Base-by-base conservation (phyloP, 2,113 vertebrate genomes). In the Caranx melampygus region DNA sequence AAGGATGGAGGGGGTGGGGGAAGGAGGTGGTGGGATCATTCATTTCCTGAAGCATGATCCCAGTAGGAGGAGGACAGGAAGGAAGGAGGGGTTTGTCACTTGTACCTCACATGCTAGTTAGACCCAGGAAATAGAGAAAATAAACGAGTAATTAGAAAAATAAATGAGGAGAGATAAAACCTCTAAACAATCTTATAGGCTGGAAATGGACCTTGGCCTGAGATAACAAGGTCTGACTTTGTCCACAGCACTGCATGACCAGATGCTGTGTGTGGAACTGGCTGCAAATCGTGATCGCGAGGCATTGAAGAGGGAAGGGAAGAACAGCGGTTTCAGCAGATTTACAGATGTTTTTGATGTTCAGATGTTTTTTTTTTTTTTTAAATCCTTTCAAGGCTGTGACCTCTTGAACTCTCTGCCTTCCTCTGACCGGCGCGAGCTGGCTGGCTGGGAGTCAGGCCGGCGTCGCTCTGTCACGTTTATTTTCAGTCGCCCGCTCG, bases 401-500 rank as follows among this genome's bases (percentile, higher is more conserved):
- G 89, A 92, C 87, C 89, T 86, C 49, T 84, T 92, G 81, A 90
- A 89, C 91, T 75, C 33, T 66, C 77, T 40, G 57, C 79, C 75
- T 81, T 72, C 77, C 74, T 57, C 54, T 77, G 84, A 76, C 76
- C 59, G 62, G 65, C 40, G 34, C 72, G 88, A 88, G 87, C 73
- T 35, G 85, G 74, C 89, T 85, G 85, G 84, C 90, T 35, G 63
- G 47, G 82, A 91, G 88, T 90, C 83, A 72, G 87, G 52, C 84
- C 79, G 92, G 93, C 88, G 88, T 94, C 92, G 70, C 84, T 84
- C 85, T 92, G 92, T 92, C 93, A 93, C 90, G 83, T 93, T 94
- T 95, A 95, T 95, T 95, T 95, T 93, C 71, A 93, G 93, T 91
- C 59, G 63, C 81, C 57, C 35, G 3, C 79, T 82, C 74, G 79